A percentile compares a stretch with the other conserved stretches of the same genome.
These are phyloP conservation scores for Drosophila sordidula DNA, from an alignment of 2,888 invertebrate genomes.

Conservation along the genomic window DNA sequence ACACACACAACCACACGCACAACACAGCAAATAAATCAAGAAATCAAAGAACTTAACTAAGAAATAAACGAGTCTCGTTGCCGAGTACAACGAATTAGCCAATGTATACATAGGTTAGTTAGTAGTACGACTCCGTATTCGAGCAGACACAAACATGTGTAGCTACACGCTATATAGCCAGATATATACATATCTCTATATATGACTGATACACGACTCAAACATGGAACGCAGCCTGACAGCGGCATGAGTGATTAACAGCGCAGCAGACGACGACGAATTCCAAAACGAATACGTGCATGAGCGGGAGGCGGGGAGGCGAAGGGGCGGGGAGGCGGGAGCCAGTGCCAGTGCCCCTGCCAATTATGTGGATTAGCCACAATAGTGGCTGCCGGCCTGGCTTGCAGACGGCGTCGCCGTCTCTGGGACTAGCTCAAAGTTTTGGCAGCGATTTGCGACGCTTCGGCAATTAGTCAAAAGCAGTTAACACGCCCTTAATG, in stretches of 20 bases:
- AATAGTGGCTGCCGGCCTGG: slow-evolving; percentile 18
- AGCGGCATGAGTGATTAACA: slow-evolving; percentile 63
- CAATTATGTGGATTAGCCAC: slow-evolving; percentile 58
- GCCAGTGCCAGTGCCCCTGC: slow-evolving; percentile 24
- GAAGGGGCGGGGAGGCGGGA: not conserved
- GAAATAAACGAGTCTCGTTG: slow-evolving; percentile 55
- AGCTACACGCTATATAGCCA: slow-evolving; percentile 16
- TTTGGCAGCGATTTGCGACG: slow-evolving; percentile 56
- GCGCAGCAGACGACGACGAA: slow-evolving; percentile 17
- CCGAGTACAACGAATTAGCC: slow-evolving; percentile 47
- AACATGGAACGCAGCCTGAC: slow-evolving; percentile 34
- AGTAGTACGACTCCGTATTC: not conserved
- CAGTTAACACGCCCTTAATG: slow-evolving; percentile 62
- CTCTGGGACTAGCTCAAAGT: slow-evolving; percentile 38
- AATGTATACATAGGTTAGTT: slow-evolving; percentile 38
- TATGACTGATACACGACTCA: slow-evolving; percentile 10
- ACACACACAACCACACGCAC: slow-evolving; percentile 1
- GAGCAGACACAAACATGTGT: slow-evolving; percentile 40
- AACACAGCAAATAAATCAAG: slow-evolving; percentile 56
- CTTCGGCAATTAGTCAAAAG: slow-evolving; percentile 64
- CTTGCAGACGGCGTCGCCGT: slow-evolving; percentile 12
- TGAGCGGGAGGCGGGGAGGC: not conserved
- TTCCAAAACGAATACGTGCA: not conserved
- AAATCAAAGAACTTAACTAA: slow-evolving; percentile 69
- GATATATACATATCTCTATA: not conserved